phyloP scores from a whole-genome alignment of 2,888 invertebrate species.

The Cerastoderma edule region DNA sequence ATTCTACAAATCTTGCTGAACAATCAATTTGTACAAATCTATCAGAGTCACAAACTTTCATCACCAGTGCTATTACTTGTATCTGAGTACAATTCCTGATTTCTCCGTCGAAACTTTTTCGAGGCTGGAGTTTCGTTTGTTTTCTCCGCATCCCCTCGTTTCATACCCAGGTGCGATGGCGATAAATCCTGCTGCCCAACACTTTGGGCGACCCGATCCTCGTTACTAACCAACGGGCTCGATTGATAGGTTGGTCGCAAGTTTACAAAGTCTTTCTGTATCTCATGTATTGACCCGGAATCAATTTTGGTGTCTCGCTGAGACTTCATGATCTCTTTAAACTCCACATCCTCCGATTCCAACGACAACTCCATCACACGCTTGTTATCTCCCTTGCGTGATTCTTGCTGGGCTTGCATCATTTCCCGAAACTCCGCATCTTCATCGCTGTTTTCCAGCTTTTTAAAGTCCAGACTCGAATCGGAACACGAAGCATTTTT shows the following conservation, averaged over 20 bases:
- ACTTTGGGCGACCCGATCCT: constrained; percentile 49
- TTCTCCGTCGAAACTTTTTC: constrained; percentile 65
- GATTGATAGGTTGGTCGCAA: constrained; percentile 56
- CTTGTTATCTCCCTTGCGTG: constrained; percentile 28
- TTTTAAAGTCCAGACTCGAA: constrained; percentile 51
- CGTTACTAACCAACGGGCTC: constrained; percentile 61
- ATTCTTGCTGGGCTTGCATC: constrained; percentile 51
- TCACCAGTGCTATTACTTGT: constrained; percentile 33
- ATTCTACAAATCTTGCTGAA: too few species aligned
- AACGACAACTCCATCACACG: constrained; percentile 37
- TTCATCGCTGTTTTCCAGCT: constrained; percentile 52
- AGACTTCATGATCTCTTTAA: constrained; percentile 58
- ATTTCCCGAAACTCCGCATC: constrained; percentile 63
- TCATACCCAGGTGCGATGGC: constrained; percentile 41
- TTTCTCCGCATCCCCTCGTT: constrained; percentile 51
- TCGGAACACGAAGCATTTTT: constrained; percentile 31
- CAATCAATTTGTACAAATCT: too few species aligned
- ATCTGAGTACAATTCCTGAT: constrained; percentile 62
- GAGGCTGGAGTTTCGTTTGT: constrained; percentile 60
- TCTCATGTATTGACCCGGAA: constrained; percentile 33
- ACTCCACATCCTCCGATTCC: constrained; percentile 54
- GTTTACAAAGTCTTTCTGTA: constrained; percentile 43
- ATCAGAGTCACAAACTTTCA: constrained; percentile 4
- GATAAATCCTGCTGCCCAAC: constrained; percentile 23
- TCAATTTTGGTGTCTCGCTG: constrained; percentile 41